Evolutionary conservation across 2,888 invertebrate genomes (phyloP), one percentile per base, ranked within the genome.

Genomic region (Fabriciana adippe): DNA sequence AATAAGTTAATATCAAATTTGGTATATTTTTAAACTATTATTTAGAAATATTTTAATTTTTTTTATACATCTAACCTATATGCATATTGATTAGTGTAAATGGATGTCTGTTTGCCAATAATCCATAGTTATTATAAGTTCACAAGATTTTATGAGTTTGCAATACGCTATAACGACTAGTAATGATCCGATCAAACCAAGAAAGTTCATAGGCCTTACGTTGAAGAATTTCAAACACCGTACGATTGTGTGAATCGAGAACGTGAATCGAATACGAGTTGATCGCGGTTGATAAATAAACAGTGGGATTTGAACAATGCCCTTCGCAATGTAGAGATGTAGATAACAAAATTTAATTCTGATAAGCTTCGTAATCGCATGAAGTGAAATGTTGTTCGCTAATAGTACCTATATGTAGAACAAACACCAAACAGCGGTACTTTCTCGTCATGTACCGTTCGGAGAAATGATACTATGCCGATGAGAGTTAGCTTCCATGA

Each of bases 181-280:
- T 56, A 68, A 66, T 64, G 59, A 54, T 48, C 64, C 64, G 68
- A 62, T 77, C 78, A 79, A 80, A 80, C 79, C 80, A 80, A 76
- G 76, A 79, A 82, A 83, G 84, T 83, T 85, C 82, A 81, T 81
- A 83, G 79, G 79, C 81, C 79, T 79, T 75, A 67, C 78, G 78
- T 73, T 73, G 76, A 82, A 82, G 89, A 86, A 90, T 90, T 85
- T 79, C 82, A 82, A 86, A 82, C 82, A 84, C 83, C 82, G 84
- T 86, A 84, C 79, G 82, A 81, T 88, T 90, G 92, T 90, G 90
- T 89, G 91, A 91, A 90, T 88, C 83, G 84, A 76, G 83, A 80
- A 90, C 92, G 92, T 90, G 92, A 72, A 85, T 85, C 81, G 92
- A 90, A 91, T 92, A 84, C 81, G 76, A 76, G 82, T 82, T 76